phyloP scores from a whole-genome alignment of 2,888 invertebrate genomes.

The Pteria penguin region DNA sequence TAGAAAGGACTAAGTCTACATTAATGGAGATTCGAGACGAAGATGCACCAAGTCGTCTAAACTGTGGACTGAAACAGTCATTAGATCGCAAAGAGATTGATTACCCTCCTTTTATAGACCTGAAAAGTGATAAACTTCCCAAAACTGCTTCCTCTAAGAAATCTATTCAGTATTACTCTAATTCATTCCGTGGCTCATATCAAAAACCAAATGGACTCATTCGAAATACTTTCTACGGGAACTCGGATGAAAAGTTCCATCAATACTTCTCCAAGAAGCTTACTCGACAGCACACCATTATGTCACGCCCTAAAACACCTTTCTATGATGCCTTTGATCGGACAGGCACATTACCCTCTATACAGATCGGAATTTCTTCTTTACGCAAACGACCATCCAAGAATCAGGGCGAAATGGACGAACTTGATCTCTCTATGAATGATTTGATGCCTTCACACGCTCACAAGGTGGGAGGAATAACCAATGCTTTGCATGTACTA shows the following conservation, averaged over 20 bases:
- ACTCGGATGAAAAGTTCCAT: not conserved
- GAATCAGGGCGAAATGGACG: conserved; percentile 36
- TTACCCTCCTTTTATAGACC: conserved; percentile 52
- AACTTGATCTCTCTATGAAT: conserved; percentile 50
- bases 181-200: conserved; percentile 2
- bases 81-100: conserved; percentile 45
- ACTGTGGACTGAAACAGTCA: conserved; percentile 51
- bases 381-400: conserved; percentile 40
- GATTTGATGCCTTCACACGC: conserved; percentile 36
- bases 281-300: conserved; percentile 1
- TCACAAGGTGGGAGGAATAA: conserved; percentile 63
- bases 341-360: conserved; percentile 57
- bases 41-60: conserved; percentile 47
- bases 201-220: conserved; percentile 17
- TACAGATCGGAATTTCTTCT: conserved; percentile 51
- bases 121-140: conserved; percentile 47
- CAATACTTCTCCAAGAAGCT: conserved; percentile 15
- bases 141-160: conserved; percentile 1
- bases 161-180: conserved; percentile 3
- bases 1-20: conserved; percentile 66
- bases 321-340: conserved; percentile 60
- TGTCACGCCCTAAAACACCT: conserved; percentile 48
- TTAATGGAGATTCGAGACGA: conserved; percentile 54
- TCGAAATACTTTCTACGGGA: not conserved
- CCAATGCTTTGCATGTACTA: conserved; percentile 63